phyloP scores from a whole-genome alignment of 1,140 invertebrate genomes.

The Drosophila seguyi region DNA sequence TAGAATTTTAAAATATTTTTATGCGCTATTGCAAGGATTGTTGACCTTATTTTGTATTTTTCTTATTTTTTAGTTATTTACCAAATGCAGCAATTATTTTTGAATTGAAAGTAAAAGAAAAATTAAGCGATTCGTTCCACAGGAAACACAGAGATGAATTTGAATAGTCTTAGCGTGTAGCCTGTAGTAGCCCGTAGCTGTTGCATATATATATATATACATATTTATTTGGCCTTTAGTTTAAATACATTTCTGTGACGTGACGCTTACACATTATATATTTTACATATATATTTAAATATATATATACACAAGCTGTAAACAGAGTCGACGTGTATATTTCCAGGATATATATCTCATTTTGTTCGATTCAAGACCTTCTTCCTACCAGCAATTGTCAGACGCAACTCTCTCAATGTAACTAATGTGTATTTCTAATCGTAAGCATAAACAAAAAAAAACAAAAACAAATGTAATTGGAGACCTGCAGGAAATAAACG shows the following conservation, averaged over 20 bases:
- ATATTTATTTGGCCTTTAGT: slow-evolving; percentile 68
- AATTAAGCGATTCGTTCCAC: slow-evolving; percentile 49
- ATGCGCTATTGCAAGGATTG: slow-evolving; percentile 55
- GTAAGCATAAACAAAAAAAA: slow-evolving; percentile 27
- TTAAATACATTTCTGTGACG: slow-evolving; percentile 50
- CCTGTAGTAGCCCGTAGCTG: slow-evolving; percentile 24
- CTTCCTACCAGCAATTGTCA: slow-evolving; percentile 14
- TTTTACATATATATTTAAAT: slow-evolving; percentile 27
- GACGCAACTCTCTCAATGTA: slow-evolving; percentile 44
- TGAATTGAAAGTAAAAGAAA: slow-evolving; percentile 27
- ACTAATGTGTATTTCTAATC: slow-evolving; percentile 55
- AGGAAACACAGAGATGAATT: slow-evolving; percentile 13
- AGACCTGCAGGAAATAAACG: slow-evolving; percentile 47
- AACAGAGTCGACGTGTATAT: slow-evolving; percentile 17
- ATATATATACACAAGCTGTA: slow-evolving; percentile 17
- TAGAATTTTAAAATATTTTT: slow-evolving; percentile 64
- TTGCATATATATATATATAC: slow-evolving; percentile 29
- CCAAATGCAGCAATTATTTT: slow-evolving; percentile 33
- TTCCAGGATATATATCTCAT: slow-evolving; percentile 39
- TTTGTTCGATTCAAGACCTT: slow-evolving; percentile 26
- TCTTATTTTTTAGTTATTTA: slow-evolving; percentile 37
- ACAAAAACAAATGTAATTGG: slow-evolving; percentile 34
- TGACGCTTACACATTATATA: slow-evolving; percentile 50
- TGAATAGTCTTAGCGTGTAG: slow-evolving; percentile 28
- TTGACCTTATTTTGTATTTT: slow-evolving; percentile 66